Evolutionary conservation across 2,797 vertebrate species (phyloP), one percentile per base, ranked within the genome.

Genomic region (Coendou prehensilis): DNA sequence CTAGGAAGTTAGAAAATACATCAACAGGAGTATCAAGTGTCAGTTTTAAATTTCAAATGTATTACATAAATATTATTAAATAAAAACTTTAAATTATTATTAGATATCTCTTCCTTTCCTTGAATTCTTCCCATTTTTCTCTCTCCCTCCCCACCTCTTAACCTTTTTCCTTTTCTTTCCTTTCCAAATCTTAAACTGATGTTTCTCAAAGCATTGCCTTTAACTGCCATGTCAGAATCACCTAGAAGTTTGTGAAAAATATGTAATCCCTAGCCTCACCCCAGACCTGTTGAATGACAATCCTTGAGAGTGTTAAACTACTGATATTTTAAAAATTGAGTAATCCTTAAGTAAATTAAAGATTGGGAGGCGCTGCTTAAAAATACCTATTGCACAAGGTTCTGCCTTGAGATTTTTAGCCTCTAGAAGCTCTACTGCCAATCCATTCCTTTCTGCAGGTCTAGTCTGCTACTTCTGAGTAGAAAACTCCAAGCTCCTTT

Each of bases 61-160:
- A 47, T 52, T 71, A 10, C 47, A 23, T 28, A 84, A 64, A 80
- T 71, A 57, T 47, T 84, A 41, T 83, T 80, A 69, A n/a, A 87
- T 93, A 87, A 76, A 91, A 95, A 75, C 81, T 94, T 79, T 67
- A 91, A 87, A 76, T 93, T 87, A 18, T 47, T 20, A 54, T 75
- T 54, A 22, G 37, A 17, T 86, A 73, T 23, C 30, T 56, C 5
- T 7, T 30, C 78, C 57, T 28, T 86, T 92, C n/a, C 78, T 41
- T 20, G 54, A 88, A 57, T 15, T 84, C 30, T 76, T 64, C 14
- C 63, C 5, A 59, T 57, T 75, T 59, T 8, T 63, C 14, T 64
- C 63, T 71, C 37, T 63, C 54, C 9, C 26, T 54, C 23, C 2
- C n/a, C 22, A 23, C 9, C 18, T 82, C 76, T 81, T 13, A 78